phyloP scores from a whole-genome alignment of 1,140 invertebrate species.

The Meteorus sp. region DNA sequence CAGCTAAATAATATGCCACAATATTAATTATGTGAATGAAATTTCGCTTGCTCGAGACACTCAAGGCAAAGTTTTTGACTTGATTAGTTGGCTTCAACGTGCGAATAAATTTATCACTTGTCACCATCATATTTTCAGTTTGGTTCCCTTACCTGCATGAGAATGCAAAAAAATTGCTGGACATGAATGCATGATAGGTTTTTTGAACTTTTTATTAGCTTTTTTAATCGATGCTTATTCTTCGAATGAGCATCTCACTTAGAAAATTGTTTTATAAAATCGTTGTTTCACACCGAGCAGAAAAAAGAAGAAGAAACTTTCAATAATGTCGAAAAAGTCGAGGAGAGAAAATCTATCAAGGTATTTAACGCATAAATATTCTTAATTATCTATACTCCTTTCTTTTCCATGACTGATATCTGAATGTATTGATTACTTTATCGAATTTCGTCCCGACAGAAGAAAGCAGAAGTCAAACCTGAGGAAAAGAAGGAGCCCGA shows the following conservation, averaged over 20 bases:
- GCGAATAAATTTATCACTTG: constrained; percentile 5
- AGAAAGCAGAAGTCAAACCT: constrained; percentile 46
- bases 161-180: no score
- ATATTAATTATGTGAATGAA: background rate
- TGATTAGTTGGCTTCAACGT: background rate
- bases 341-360: constrained; percentile 49
- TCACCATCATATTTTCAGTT: no score
- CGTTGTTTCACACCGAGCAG: constrained; percentile 27
- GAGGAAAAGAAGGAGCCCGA: constrained; percentile 47
- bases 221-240: no score
- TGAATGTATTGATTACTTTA: constrained; percentile 7
- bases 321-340: constrained; percentile 57
- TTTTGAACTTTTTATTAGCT: no score
- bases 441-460: constrained; percentile 36
- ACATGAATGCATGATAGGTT: background rate
- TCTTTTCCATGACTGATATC: constrained; percentile 16
- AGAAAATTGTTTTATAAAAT: background rate
- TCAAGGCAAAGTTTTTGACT: constrained; percentile 6
- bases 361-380: constrained; percentile 29
- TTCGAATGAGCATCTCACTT: background rate
- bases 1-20: constrained; percentile 8
- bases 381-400: constrained; percentile 4
- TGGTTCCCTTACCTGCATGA: background rate
- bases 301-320: constrained; percentile 57
- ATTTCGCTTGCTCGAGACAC: constrained; percentile 18